Percentiles rank a stretch among this genome's conserved stretches.
phyloP scores from a whole-genome alignment of 2,113 vertebrate genomes.

The Myrmecobius fasciatus region DNA sequence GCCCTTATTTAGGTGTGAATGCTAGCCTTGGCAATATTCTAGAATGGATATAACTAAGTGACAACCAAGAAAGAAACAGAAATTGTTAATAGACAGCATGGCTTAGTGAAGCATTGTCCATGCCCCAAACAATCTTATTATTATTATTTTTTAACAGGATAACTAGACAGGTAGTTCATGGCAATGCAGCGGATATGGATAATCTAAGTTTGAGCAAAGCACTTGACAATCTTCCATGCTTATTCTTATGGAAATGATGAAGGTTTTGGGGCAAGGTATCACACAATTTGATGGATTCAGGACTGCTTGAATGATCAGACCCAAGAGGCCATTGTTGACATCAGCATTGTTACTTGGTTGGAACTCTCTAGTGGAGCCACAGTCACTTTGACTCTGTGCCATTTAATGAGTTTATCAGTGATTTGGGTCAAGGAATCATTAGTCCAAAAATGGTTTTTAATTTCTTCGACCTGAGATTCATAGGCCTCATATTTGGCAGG shows the following conservation, averaged over 20 bases:
- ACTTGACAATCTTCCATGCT: too few relatives aligned
- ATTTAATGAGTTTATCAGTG: background rate
- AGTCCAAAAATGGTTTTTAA: background rate
- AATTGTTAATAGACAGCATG: too few relatives aligned
- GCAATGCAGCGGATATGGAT: background rate
- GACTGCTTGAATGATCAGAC: background rate
- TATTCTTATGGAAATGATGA: background rate
- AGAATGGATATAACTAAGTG: background rate
- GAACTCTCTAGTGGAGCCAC: background rate
- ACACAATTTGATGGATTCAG: background rate
- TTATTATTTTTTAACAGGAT: background rate
- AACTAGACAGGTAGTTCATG: background rate
- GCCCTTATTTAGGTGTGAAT: too few relatives aligned
- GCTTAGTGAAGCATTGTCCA: background rate
- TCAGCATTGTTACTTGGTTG: background rate
- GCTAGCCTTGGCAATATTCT: background rate
- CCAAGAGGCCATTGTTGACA: background rate
- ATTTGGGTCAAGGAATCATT: background rate
- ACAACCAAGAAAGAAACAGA: background rate
- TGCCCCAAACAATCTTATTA: too few relatives aligned
- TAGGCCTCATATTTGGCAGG: background rate
- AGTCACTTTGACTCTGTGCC: background rate
- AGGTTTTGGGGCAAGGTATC: background rate
- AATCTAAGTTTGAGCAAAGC: too few relatives aligned
- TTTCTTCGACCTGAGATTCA: background rate